A percentile compares a stretch with the other conserved stretches of the same genome.
These are phyloP conservation scores for Xestia sexstrigata DNA, from an alignment of 2,888 invertebrate genomes.

Conservation along the genomic window DNA sequence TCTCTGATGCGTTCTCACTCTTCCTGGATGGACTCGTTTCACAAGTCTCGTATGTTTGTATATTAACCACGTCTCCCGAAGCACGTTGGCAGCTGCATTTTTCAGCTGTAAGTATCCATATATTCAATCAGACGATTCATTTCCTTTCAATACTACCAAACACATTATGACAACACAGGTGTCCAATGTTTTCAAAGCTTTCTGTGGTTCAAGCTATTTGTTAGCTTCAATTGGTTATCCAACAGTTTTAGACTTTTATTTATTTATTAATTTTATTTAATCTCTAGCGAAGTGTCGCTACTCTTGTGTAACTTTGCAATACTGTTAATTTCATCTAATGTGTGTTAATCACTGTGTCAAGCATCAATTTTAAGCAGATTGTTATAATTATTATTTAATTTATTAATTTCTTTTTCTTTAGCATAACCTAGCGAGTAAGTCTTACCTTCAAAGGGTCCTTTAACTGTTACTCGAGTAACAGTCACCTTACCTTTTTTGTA, in stretches of 20 bases:
- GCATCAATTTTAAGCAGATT: conserved; percentile 58
- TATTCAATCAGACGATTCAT: conserved; percentile 44
- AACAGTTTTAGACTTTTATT: conserved; percentile 15
- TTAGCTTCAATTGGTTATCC: conserved; percentile 25
- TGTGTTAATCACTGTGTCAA: conserved; percentile 61
- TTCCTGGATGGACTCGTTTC: conserved; percentile 98
- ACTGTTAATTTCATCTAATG: conserved; percentile 43
- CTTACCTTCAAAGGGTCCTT: conserved; percentile 81
- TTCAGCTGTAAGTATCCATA: conserved; percentile 94
- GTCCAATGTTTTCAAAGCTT: conserved; percentile 62
- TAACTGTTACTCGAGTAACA: conserved; percentile 78
- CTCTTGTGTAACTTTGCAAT: conserved; percentile 48
- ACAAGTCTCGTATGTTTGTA: conserved; percentile 99
- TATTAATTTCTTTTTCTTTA: conserved; percentile 58
- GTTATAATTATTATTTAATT: conserved; percentile 52
- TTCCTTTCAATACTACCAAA: conserved; percentile 27
- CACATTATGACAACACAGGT: conserved; percentile 63
- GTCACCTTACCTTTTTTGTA: conserved; percentile 97
- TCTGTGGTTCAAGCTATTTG: conserved; percentile 58
- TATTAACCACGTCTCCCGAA: conserved; percentile 99
- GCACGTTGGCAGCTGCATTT: conserved; percentile 99
- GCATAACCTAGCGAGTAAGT: conserved; percentile 72
- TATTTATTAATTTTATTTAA: conserved; percentile 41
- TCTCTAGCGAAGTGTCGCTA: conserved; percentile 62
- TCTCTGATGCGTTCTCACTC: conserved; percentile 99